Percentiles rank a stretch among this genome's conserved stretches.
Evolutionary conservation across 2,113 vertebrate genomes (phyloP).

Genomic region (Trogon surrucura): DNA sequence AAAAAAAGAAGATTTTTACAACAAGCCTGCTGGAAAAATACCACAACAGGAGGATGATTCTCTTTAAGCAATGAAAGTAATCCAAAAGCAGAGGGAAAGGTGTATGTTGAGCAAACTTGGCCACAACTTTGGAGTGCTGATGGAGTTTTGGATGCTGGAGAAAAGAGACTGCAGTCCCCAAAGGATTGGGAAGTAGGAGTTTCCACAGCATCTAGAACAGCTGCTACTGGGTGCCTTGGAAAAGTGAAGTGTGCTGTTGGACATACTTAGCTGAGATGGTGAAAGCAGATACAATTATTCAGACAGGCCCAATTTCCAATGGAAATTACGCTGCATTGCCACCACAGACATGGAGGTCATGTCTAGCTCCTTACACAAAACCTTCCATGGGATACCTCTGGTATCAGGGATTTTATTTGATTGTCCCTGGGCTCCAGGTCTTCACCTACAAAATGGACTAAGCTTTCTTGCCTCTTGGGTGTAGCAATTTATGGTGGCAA

Average conservation of each 20-base stretch:
- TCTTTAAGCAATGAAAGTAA: not conserved
- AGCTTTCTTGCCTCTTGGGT: not conserved
- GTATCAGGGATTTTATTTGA: not conserved
- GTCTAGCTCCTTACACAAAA: not conserved
- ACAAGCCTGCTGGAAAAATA: not conserved
- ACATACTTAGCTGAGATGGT: not conserved
- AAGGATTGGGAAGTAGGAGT: not conserved
- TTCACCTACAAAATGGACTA: not conserved
- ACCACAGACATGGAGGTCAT: not conserved
- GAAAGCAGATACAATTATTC: not conserved
- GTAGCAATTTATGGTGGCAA: not conserved
- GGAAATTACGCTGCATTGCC: not conserved
- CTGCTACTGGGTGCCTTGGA: not conserved
- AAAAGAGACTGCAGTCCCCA: not conserved
- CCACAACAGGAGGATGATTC: not conserved
- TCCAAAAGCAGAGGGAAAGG: not conserved
- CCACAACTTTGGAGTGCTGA: not conserved
- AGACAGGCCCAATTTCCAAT: not conserved
- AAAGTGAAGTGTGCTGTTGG: not conserved
- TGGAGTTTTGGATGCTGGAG: not conserved
- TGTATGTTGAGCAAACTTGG: not conserved
- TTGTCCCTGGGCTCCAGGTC: not conserved
- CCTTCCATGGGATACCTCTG: not conserved
- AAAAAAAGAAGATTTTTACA: not conserved
- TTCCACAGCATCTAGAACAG: not conserved